Evolutionary conservation across 2,797 vertebrate genomes (phyloP), one percentile per base, ranked within the genome.

Genomic region (Parotocinclus haroldoi): DNA sequence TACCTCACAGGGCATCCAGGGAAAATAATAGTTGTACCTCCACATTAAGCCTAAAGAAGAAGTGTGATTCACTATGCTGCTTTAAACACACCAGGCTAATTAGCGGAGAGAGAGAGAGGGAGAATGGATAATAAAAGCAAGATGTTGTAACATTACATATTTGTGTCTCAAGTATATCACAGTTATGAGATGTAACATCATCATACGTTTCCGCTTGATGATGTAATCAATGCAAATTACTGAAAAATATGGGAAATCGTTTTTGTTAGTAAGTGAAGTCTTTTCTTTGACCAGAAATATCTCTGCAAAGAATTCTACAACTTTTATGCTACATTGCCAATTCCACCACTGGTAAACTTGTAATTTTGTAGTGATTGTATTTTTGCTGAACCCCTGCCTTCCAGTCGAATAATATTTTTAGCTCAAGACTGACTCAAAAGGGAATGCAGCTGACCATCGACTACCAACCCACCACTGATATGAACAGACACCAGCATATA

Each of bases 301-400:
- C n/a, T 2, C 27, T 27, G 27, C 27, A 27, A 27, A 27, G n/a
- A 27, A 27, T 27, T 27, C 27, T 27, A 27, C 27, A 27, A 27
- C 27, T 27, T 2, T 27, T 27, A 27, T 27, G 27, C 27, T 27
- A 27, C 27, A 5, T 27, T 27, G 27, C 27, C 27, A 27, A 27
- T 27, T 27, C 55, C 38, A 45, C 18, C 36, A 16, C 27, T 37
- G 55, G 40, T 52, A 64, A 71, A 58, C 49, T 53, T 59, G 55
- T n/a, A 65, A 39, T 44, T 49, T 70, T 63, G 12, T 71, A 48
- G 12, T 48, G 49, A 54, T 48, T 65, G 42, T 51, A 59, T 55
- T 58, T 39, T 59, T 13, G 13, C 39, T 65, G 49, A 49, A 59
- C 44, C 19, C 9, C 17, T 9, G 62, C 69, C 60, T 53, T 58